These are phyloP conservation scores for Cantharis nigra DNA, from an alignment of 2,888 invertebrate genomes.

Conservation along the genomic window DNA sequence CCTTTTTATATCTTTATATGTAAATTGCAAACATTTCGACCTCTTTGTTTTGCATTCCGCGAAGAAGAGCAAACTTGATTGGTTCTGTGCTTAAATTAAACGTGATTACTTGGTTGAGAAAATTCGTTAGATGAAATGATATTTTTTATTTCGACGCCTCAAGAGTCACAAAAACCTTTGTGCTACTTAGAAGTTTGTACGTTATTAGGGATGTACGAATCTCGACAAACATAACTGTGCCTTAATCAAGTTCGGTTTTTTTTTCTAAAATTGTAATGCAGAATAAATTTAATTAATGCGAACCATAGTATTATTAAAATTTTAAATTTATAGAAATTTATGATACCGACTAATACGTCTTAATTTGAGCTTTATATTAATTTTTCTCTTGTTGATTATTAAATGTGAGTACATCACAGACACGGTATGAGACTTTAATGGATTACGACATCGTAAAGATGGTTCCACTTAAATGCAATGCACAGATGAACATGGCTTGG, in stretches of 20 bases:
- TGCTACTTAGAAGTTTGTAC: not conserved
- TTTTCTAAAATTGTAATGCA: not conserved
- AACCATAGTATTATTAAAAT: not conserved
- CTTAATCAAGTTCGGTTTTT: not conserved
- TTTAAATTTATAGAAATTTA: no score
- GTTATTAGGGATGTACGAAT: not conserved
- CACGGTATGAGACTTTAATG: slow-evolving; percentile 38
- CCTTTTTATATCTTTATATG: not conserved
- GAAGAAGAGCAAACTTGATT: not conserved
- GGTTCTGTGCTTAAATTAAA: not conserved
- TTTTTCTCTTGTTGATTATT: not conserved
- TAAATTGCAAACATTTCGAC: not conserved
- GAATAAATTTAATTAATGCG: no score
- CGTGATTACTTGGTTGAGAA: not conserved
- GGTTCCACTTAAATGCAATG: slow-evolving; percentile 29
- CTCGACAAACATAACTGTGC: not conserved
- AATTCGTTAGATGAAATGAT: not conserved
- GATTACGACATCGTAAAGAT: slow-evolving; percentile 40
- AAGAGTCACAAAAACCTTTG: not conserved
- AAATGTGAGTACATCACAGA: not conserved
- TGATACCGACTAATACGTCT: not conserved
- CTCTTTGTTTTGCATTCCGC: not conserved
- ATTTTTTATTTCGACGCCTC: not conserved
- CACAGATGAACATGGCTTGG: not conserved
- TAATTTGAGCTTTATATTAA: not conserved